phyloP scores from a whole-genome alignment of 2,888 invertebrate genomes.

The Chalcosyrphus nemorum region DNA sequence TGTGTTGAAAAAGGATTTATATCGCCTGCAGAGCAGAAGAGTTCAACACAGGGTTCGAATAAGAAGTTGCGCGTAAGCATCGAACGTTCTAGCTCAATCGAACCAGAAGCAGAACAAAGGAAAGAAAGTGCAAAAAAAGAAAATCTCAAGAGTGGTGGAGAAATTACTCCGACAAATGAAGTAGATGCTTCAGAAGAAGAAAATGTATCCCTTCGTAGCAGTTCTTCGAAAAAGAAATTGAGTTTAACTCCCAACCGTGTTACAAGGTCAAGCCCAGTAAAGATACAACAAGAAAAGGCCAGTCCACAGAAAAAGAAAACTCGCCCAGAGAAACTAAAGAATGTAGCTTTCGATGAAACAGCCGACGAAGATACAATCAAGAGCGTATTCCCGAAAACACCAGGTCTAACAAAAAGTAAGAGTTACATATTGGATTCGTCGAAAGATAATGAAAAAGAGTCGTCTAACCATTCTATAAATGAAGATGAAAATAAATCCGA shows the following conservation, averaged over 20 bases:
- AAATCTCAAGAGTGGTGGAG: background rate
- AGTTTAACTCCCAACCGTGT: background rate
- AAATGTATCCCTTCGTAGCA: background rate
- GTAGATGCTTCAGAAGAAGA: background rate
- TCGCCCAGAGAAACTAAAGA: conserved; percentile 41
- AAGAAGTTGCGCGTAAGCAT: background rate
- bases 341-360: conserved; percentile 74
- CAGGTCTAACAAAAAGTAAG: conserved; percentile 73
- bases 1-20: too few relatives aligned
- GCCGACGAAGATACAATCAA: conserved; percentile 69
- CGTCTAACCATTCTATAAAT: background rate
- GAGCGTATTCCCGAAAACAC: conserved; percentile 77
- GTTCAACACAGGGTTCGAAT: background rate
- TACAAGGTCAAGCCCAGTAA: conserved; percentile 39
- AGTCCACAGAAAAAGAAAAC: conserved; percentile 3
- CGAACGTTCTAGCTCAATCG: background rate
- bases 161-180: background rate
- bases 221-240: background rate
- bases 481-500: conserved; percentile 23
- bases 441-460: conserved; percentile 43
- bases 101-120: background rate
- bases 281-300: background rate
- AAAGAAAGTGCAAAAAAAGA: background rate
- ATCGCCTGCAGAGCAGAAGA: background rate
- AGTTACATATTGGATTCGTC: conserved; percentile 66